Percentiles rank a stretch among this genome's conserved stretches.
Evolutionary conservation across 2,888 invertebrate species (phyloP).

Genomic region (Nycteola revayana): DNA sequence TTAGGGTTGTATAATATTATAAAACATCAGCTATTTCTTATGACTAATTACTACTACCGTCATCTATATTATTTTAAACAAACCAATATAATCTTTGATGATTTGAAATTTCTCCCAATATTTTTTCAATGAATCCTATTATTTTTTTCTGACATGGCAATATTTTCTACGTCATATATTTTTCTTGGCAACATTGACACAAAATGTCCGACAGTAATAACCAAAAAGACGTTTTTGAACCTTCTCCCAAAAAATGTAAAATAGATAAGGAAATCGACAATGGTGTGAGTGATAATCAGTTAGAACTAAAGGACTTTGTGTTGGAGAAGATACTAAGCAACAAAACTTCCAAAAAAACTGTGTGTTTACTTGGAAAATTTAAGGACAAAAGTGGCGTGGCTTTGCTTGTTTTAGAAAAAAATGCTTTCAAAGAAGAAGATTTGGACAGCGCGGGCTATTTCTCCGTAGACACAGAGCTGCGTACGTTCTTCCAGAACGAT

Average conservation of each 20-base stretch:
- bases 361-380: slow-evolving; percentile 87
- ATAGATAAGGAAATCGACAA: slow-evolving; percentile 60
- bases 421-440: slow-evolving; percentile 86
- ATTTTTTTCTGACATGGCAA: neutral
- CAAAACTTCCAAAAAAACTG: slow-evolving; percentile 87
- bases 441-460: slow-evolving; percentile 83
- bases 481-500: slow-evolving; percentile 89
- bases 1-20: no score
- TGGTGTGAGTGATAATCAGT: slow-evolving; percentile 49
- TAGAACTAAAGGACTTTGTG: slow-evolving; percentile 85
- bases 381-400: slow-evolving; percentile 83
- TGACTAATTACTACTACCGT: no score
- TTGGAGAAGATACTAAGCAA: slow-evolving; percentile 86
- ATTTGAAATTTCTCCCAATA: no score
- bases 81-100: no score
- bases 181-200: slow-evolving; percentile 48
- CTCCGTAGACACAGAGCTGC: slow-evolving; percentile 80
- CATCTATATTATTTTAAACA: no score
- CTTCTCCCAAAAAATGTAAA: slow-evolving; percentile 68
- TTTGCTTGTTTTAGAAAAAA: slow-evolving; percentile 90
- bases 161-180: slow-evolving; percentile 7
- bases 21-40: no score
- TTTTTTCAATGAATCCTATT: neutral
- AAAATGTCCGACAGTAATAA: slow-evolving; percentile 72
- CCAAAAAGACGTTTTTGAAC: slow-evolving; percentile 54